These are phyloP conservation scores for Hydropsyche betteni DNA, from an alignment of 2,888 invertebrate genomes.

Conservation along the genomic window DNA sequence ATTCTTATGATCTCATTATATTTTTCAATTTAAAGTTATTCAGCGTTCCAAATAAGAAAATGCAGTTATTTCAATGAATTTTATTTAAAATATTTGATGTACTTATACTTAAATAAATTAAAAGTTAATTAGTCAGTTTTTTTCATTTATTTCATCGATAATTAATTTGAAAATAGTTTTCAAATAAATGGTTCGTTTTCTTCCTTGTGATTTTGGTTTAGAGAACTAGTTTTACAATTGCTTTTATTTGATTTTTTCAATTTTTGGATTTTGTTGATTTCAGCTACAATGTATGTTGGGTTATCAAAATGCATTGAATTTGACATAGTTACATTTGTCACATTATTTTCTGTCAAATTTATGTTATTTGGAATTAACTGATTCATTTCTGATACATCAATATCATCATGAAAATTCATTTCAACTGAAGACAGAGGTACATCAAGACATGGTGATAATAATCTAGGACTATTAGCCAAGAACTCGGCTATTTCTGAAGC, in stretches of 20 bases:
- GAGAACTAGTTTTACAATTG: conserved; percentile 37
- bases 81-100: too few species aligned
- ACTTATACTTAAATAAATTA: too few species aligned
- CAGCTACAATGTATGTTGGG: conserved; percentile 48
- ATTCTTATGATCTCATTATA: too few species aligned
- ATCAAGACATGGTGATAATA: conserved; percentile 82
- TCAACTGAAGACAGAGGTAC: conserved; percentile 78
- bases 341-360: conserved; percentile 26
- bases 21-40: too few species aligned
- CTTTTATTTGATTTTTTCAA: conserved; percentile 27
- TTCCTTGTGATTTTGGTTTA: conserved; percentile 35
- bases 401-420: conserved; percentile 69
- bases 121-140: too few species aligned
- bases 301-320: conserved; percentile 50
- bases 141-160: too few species aligned
- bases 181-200: conserved; percentile 48
- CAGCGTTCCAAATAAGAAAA: too few species aligned
- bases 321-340: conserved; percentile 34
- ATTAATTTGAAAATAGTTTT: neutral
- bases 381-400: conserved; percentile 46
- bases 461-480: conserved; percentile 78
- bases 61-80: too few species aligned
- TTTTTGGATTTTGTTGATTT: conserved; percentile 36
- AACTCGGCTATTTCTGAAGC: conserved; percentile 84
- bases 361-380: conserved; percentile 16